These are phyloP conservation scores for Lagocephalus sceleratus DNA, from an alignment of 2,797 vertebrate genomes.

Conservation along the genomic window DNA sequence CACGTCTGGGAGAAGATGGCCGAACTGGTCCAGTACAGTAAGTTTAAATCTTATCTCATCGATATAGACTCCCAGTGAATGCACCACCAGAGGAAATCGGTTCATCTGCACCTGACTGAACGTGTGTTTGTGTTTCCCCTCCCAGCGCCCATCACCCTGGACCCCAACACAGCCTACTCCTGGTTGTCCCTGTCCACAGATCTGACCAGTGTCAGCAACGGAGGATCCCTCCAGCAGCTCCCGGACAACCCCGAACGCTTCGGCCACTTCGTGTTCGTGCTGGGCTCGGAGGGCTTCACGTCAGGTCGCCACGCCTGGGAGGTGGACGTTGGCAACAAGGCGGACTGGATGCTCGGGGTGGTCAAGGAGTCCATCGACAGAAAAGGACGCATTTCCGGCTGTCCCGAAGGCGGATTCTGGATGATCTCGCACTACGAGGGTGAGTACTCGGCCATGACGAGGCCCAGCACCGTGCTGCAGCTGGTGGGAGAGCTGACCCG, in stretches of 20 bases:
- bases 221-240: slow-evolving; percentile 63
- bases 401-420: slow-evolving; percentile 79
- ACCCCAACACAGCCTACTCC: slow-evolving; percentile 79
- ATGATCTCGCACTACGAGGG: slow-evolving; percentile 77
- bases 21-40: slow-evolving; percentile 75
- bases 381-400: slow-evolving; percentile 76
- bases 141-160: slow-evolving; percentile 76
- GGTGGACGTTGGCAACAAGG: slow-evolving; percentile 75
- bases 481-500: slow-evolving; percentile 52
- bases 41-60: slow-evolving; percentile 23
- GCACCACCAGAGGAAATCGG: neutral
- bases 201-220: slow-evolving; percentile 70
- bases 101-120: too few relatives aligned
- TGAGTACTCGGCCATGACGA: slow-evolving; percentile 76
- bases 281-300: slow-evolving; percentile 75
- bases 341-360: slow-evolving; percentile 81
- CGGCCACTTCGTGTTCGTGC: slow-evolving; percentile 77
- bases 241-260: slow-evolving; percentile 77
- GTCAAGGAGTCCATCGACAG: slow-evolving; percentile 74
- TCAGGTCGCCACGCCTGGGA: slow-evolving; percentile 79
- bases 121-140: neutral
- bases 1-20: slow-evolving; percentile 80
- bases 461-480: slow-evolving; percentile 62
- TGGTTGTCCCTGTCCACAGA: slow-evolving; percentile 73
- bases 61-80: neutral